These are phyloP conservation scores for Meteorus colon DNA, from an alignment of 2,888 invertebrate species.

Conservation along the genomic window DNA sequence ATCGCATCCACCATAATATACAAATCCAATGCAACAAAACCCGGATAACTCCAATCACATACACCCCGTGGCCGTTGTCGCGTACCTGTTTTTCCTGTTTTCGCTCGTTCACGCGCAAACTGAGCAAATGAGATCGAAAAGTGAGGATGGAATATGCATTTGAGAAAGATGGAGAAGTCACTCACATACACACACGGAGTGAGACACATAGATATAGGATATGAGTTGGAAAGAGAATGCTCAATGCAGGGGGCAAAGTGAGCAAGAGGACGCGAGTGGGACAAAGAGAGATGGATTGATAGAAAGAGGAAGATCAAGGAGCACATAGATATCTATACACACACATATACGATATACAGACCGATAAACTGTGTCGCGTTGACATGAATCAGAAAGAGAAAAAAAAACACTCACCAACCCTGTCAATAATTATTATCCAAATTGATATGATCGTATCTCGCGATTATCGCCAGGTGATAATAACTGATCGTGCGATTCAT, in stretches of 20 bases:
- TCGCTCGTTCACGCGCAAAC: constrained; percentile 50
- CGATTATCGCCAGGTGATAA: constrained; percentile 9
- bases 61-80: constrained; percentile 49
- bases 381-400: not conserved
- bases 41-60: constrained; percentile 42
- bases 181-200: constrained; percentile 6
- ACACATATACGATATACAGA: not conserved
- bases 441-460: constrained; percentile 4
- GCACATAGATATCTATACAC: constrained; percentile 7
- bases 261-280: constrained; percentile 2
- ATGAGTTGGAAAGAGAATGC: constrained; percentile 15
- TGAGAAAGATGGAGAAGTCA: constrained; percentile 13
- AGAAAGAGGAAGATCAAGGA: constrained; percentile 3
- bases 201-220: constrained; percentile 27
- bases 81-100: constrained; percentile 58
- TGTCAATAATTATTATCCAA: not conserved
- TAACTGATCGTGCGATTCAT: not conserved
- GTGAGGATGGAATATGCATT: constrained; percentile 21
- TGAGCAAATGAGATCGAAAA: constrained; percentile 39
- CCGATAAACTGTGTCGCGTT: constrained; percentile 14
- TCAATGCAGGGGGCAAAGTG: constrained; percentile 21
- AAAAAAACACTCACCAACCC: constrained; percentile 17
- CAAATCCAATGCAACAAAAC: constrained; percentile 23
- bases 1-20: constrained; percentile 10
- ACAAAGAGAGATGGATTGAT: constrained; percentile 4